Base-by-base conservation (phyloP, 2,888 invertebrate genomes). In the Operophtera brumata region DNA sequence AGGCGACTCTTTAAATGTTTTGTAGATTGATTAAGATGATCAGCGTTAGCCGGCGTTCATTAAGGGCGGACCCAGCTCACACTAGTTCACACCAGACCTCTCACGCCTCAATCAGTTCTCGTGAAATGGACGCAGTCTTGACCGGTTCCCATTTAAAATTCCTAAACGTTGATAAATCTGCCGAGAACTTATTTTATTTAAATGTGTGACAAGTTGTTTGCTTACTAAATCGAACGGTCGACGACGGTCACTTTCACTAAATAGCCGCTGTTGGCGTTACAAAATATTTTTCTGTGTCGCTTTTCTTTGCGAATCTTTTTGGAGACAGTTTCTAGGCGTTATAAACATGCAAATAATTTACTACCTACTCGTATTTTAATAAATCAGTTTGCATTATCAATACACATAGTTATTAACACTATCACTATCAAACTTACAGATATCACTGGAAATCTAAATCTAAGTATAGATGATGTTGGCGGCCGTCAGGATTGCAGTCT, bases 231-330 rank as follows among this genome's bases (percentile, higher is more conserved):
- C 71, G 66, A 68, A 65, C 66, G 64, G 49, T 63, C 66, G 51
- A 63, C 62, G 56, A 25, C 65, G 62, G 63, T 64, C 71, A 81
- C 83, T 83, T 84, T 84, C 83, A 81, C 82, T 80, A 68, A 67
- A 74, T 71, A 69, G 74, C 68, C 72, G 75, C 68, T 71, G 75
- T 67, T 75, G 70, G 77, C 77, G 77, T 78, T 80, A 80, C 76
- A 77, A 77, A 75, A 65, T 74, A 71, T 75, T 80, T 78, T 82
- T 76, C 71, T 80, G 73, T 72, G 74, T 70, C 70, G 69, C 62
- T 78, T 77, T 79, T 75, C 75, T 75, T 78, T 75, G 74, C 71
- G 47, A 77, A 75, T 79, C 65, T 65, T 69, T 64, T 66, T 59
- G 52, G 36, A 41, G 50, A 11, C 14, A 39, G 49, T 61, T 48